Conservation (phyloP, 1,140 invertebrate genomes). For the Rhyacophila brunnea region DNA sequence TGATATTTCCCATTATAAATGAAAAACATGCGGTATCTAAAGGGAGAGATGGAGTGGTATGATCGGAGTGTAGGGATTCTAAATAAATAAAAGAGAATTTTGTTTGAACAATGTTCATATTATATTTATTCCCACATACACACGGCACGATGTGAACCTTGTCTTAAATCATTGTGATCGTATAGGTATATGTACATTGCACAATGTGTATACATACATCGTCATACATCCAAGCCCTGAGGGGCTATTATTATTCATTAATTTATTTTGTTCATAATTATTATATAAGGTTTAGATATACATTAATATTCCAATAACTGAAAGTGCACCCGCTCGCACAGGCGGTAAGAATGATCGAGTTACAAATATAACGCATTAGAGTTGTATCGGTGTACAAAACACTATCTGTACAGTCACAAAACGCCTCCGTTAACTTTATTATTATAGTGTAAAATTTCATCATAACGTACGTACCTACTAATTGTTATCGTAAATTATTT, state of each 20-base stretch:
- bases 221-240: conserved; percentile 55
- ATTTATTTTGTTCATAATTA: conserved; percentile 39
- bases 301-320: conserved; percentile 55
- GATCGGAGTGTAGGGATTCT: background rate
- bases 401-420: conserved; percentile 48
- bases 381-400: conserved; percentile 38
- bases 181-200: conserved; percentile 67
- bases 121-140: conserved; percentile 83
- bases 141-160: conserved; percentile 83
- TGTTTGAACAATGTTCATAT: conserved; percentile 82
- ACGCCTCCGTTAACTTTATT: conserved; percentile 35
- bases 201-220: conserved; percentile 68
- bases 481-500: conserved; percentile 33
- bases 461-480: conserved; percentile 34
- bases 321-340: conserved; percentile 55
- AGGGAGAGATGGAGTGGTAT: background rate
- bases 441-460: conserved; percentile 35
- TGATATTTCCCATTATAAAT: background rate
- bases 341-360: conserved; percentile 30
- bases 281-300: conserved; percentile 36
- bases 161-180: conserved; percentile 69
- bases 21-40: background rate
- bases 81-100: conserved; percentile 52
- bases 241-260: conserved; percentile 39
- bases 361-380: conserved; percentile 24